These are phyloP conservation scores for Nyleta sp. DNA, from an alignment of 2,888 invertebrate genomes.

Conservation along the genomic window DNA sequence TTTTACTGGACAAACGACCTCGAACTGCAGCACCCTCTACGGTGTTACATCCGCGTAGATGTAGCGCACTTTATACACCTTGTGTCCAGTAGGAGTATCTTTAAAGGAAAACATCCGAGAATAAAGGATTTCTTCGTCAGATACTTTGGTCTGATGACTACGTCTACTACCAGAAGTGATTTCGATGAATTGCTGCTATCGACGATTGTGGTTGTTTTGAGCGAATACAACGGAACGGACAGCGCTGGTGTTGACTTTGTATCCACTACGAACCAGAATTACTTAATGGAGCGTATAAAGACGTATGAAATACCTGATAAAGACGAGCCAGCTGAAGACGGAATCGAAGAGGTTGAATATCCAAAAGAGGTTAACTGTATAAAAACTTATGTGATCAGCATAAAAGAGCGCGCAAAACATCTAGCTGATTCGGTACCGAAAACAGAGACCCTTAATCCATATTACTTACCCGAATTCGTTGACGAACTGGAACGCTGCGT, in stretches of 20 bases:
- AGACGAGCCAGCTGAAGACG: too few species aligned
- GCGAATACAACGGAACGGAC: too few species aligned
- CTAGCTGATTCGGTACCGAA: background rate
- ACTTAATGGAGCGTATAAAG: too few species aligned
- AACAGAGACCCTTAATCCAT: background rate
- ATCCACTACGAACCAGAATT: too few species aligned
- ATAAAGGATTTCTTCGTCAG: too few species aligned
- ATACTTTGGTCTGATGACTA: too few species aligned
- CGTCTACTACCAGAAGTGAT: too few species aligned
- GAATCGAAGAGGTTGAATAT: background rate
- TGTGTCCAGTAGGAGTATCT: conserved; percentile 57
- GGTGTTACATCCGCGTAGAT: conserved; percentile 64
- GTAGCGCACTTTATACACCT: conserved; percentile 70
- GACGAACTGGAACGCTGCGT: background rate
- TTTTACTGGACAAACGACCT: conserved; percentile 23
- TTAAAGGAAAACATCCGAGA: conserved; percentile 23
- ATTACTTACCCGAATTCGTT: background rate
- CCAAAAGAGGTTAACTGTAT: background rate
- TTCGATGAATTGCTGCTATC: too few species aligned
- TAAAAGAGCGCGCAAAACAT: background rate
- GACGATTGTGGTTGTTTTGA: too few species aligned
- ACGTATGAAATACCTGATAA: too few species aligned
- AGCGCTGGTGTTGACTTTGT: too few species aligned
- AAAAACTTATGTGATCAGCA: background rate
- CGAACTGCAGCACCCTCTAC: background rate